phyloP scores from a whole-genome alignment of 2,797 vertebrate genomes.

The Loris lydekkerianus region DNA sequence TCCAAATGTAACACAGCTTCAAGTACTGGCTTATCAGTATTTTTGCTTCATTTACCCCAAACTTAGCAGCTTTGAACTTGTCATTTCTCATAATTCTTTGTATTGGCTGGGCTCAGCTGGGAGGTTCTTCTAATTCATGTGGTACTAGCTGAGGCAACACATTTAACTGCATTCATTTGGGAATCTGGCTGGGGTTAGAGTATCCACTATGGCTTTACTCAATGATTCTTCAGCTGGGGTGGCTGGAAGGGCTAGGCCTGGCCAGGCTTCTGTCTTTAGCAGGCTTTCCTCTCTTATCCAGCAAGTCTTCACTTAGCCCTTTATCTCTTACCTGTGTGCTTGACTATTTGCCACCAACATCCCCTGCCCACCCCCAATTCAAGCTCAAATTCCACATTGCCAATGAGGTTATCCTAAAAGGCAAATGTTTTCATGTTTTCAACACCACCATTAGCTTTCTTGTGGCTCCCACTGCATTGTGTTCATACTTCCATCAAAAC shows the following conservation, averaged over 20 bases:
- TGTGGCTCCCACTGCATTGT: background rate
- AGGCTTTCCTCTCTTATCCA: background rate
- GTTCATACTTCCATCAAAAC: conserved; percentile 2
- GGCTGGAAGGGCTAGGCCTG: background rate
- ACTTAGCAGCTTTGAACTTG: background rate
- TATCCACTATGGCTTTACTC: background rate
- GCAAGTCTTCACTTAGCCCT: background rate
- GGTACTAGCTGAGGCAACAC: background rate
- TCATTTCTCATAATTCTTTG: background rate
- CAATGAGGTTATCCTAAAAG: background rate
- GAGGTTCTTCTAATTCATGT: background rate
- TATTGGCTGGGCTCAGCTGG: conserved; percentile 3
- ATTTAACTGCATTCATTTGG: background rate
- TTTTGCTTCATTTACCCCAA: background rate
- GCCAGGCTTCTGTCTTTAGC: background rate
- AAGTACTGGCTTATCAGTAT: background rate
- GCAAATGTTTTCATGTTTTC: background rate
- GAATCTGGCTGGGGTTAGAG: background rate
- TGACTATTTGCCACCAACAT: background rate
- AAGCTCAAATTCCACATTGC: background rate
- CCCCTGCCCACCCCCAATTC: background rate
- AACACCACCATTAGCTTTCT: background rate
- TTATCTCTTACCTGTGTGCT: background rate
- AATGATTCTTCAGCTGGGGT: background rate
- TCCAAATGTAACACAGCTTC: background rate